Evolutionary conservation across 2,888 invertebrate species (phyloP).

Genomic region (Drosophila stalkeri): DNA sequence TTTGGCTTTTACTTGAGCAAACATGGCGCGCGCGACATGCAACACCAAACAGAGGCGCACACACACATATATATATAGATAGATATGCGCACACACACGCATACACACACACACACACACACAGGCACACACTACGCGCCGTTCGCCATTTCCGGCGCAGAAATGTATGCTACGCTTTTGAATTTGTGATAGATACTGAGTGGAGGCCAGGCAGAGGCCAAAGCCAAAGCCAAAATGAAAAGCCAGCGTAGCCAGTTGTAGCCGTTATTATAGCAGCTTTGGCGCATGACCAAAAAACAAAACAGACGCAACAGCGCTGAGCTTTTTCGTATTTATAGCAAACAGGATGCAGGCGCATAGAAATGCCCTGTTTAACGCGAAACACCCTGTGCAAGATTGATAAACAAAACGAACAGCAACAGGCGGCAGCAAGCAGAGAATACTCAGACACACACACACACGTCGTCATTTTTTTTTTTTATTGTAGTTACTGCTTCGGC

Average conservation of each 20-base stretch:
- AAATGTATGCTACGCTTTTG: constrained; percentile 66
- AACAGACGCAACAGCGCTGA: constrained; percentile 44
- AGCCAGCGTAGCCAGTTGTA: constrained; percentile 25
- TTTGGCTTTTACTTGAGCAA: constrained; percentile 68
- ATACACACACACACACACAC: constrained; percentile 20
- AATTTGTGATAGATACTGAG: constrained; percentile 71
- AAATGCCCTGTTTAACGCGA: constrained; percentile 33
- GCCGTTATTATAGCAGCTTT: constrained; percentile 59
- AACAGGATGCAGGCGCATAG: constrained; percentile 39
- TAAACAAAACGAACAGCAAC: constrained; percentile 52
- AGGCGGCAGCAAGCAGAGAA: constrained; percentile 31
- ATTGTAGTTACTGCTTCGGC: constrained; percentile 11
- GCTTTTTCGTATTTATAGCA: constrained; percentile 49
- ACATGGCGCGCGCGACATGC: constrained; percentile 66
- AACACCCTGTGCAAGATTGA: constrained; percentile 34
- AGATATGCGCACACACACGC: constrained; percentile 3
- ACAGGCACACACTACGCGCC: constrained; percentile 54
- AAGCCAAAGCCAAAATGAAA: constrained; percentile 32
- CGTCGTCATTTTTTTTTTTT: no score
- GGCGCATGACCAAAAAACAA: constrained; percentile 58
- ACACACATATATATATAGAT: background rate
- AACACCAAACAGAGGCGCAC: constrained; percentile 44
- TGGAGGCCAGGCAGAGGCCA: constrained; percentile 27
- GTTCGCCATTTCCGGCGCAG: constrained; percentile 58
- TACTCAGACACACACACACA: background rate